Conservation (phyloP, 1,140 invertebrate species). For the Drosophila tsacasi region DNA sequence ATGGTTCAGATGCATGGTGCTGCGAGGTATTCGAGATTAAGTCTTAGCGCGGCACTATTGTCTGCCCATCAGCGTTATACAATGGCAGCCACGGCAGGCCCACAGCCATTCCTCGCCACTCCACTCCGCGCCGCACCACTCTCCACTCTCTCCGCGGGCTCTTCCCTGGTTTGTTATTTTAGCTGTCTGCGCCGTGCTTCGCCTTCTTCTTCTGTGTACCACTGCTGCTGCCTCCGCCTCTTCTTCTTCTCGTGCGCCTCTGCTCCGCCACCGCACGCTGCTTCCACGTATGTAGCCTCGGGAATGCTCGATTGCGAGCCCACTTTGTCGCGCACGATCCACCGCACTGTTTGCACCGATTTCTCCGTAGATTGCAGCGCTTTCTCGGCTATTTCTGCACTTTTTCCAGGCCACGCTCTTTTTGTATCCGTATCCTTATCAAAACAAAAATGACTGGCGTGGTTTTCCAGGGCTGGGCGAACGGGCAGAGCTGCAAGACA, state of each 20-base stretch:
- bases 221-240: slow-evolving; percentile 40
- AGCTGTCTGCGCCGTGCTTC: slow-evolving; percentile 67
- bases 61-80: slow-evolving; percentile 74
- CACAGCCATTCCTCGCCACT: slow-evolving; percentile 60
- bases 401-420: slow-evolving; percentile 76
- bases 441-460: slow-evolving; percentile 85
- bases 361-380: slow-evolving; percentile 36
- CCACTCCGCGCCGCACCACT: slow-evolving; percentile 22
- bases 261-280: slow-evolving; percentile 63
- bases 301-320: slow-evolving; percentile 8
- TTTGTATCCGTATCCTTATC: slow-evolving; percentile 83
- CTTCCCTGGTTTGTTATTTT: slow-evolving; percentile 70
- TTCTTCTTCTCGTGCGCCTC: slow-evolving; percentile 35
- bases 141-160: slow-evolving; percentile 46
- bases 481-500: slow-evolving; percentile 59
- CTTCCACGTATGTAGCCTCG: slow-evolving; percentile 62
- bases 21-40: slow-evolving; percentile 74
- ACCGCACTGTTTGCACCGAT: slow-evolving; percentile 62
- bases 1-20: slow-evolving; percentile 82
- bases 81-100: slow-evolving; percentile 57
- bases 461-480: slow-evolving; percentile 72
- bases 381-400: slow-evolving; percentile 62
- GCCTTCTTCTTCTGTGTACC: slow-evolving; percentile 57
- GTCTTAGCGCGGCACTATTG: slow-evolving; percentile 58
- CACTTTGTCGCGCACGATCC: slow-evolving; percentile 57